Evolutionary conservation across 2,113 vertebrate species (phyloP), one percentile per base, ranked within the genome.

Genomic region (Deroptyus accipitrinus): DNA sequence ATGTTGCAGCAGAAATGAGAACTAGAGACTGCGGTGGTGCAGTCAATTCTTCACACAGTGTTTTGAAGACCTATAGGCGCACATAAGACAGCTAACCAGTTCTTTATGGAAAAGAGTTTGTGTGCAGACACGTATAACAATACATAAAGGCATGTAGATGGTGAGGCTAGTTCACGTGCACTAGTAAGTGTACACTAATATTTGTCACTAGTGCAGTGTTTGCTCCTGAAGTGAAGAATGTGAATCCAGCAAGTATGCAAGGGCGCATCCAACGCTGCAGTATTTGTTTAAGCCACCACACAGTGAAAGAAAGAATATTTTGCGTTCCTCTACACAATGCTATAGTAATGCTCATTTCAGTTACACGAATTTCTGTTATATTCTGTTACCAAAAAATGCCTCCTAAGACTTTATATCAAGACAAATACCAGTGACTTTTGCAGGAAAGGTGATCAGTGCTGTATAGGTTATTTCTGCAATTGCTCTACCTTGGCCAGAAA

Each of bases 121-220:
- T 59, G 15, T 0, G 0, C 17, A 64, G 54, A 25, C 8, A 19
- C 27, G 11, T 25, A 9, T 7, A 28, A 44, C 24, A 63, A 17
- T 33, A 28, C 23, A 13, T 35, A n/a, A n/a, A n/a, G 15, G 11
- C 2, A 1, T 51, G 33, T 35, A 61, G 46, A 28, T 27, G 23
- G 23, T 11, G 49, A 85, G 14, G 31, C 18, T 62, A 37, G 49
- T 39, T n/a, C 10, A 5, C 27, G 15, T 44, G 30, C 17, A 31
- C 13, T 44, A 37, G 5, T 63, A 55, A 85, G 9, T 61, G 48
- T 23, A 31, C 30, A 23, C 15, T 55, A 33, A 35, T 49, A 30
- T 14, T 18, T 48, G 35, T 70, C 72, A 63, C 30, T 27, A 63
- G 80, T 12, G 48, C 22, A 49, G 11, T 49, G 35, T 55, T 83